These are phyloP conservation scores for Oscheius onirici DNA, from an alignment of 2,888 invertebrate species.

Conservation along the genomic window DNA sequence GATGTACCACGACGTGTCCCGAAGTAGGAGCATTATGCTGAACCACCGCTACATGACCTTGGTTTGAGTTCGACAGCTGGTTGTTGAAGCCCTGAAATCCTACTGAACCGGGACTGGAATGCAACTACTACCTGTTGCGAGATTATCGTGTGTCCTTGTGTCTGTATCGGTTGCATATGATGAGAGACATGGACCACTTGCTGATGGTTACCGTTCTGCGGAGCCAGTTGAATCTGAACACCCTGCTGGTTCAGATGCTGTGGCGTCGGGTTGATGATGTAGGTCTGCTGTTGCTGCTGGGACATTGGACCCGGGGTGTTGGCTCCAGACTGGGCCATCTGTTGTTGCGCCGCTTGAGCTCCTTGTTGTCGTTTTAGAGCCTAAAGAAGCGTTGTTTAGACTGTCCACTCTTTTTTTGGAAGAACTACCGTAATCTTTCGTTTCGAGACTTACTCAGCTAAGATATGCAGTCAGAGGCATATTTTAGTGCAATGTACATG, in stretches of 20 bases:
- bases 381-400: too few species aligned
- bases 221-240: constrained; percentile 31
- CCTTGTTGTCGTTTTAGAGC: constrained; percentile 30
- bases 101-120: background rate
- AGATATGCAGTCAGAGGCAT: too few species aligned
- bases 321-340: background rate
- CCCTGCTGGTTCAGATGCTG: constrained; percentile 19
- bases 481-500: too few species aligned
- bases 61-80: constrained; percentile 3
- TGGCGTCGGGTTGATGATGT: constrained; percentile 36
- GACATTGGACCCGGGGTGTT: constrained; percentile 12
- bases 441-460: too few species aligned
- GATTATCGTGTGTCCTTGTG: constrained; percentile 22
- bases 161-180: constrained; percentile 38
- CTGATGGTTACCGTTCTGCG: constrained; percentile 29
- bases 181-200: constrained; percentile 44
- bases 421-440: too few species aligned
- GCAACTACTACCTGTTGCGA: constrained; percentile 20
- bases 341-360: constrained; percentile 6
- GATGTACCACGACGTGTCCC: constrained; percentile 15
- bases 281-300: constrained; percentile 6
- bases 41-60: constrained; percentile 20
- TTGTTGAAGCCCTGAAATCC: constrained; percentile 19
- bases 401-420: too few species aligned
- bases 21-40: constrained; percentile 4